A percentile compares a stretch with the other conserved stretches of the same genome.
These are phyloP conservation scores for Leptinotarsa defecta DNA, from an alignment of 1,140 invertebrate genomes.

Conservation along the genomic window DNA sequence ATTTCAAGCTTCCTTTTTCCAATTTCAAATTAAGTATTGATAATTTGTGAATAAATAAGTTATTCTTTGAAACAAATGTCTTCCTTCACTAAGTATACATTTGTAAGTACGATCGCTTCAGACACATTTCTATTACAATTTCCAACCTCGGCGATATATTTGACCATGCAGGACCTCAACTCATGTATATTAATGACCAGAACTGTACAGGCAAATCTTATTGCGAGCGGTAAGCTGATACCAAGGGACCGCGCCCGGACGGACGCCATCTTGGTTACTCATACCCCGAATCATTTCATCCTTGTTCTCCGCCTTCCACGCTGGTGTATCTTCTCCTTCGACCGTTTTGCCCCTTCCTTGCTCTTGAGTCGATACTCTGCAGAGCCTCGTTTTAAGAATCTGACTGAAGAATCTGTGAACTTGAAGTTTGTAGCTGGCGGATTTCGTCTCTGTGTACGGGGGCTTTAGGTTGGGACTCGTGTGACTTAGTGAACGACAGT, in stretches of 20 bases:
- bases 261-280: slow-evolving; percentile 51
- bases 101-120: neutral
- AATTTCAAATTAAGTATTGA: too few species aligned
- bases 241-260: slow-evolving; percentile 52
- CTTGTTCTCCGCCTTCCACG: slow-evolving; percentile 35
- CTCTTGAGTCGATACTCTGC: slow-evolving; percentile 55
- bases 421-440: neutral
- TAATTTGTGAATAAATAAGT: too few species aligned
- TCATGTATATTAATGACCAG: slow-evolving; percentile 56
- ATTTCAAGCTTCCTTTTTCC: too few species aligned
- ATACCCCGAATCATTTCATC: slow-evolving; percentile 35
- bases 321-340: slow-evolving; percentile 21
- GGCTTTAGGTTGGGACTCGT: neutral
- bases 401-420: slow-evolving; percentile 46
- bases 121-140: neutral
- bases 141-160: neutral
- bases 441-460: neutral
- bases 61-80: too few species aligned
- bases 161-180: slow-evolving; percentile 30
- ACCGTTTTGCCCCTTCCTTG: slow-evolving; percentile 42
- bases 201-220: slow-evolving; percentile 55
- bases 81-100: too few species aligned
- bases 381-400: slow-evolving; percentile 50
- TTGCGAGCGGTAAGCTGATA: slow-evolving; percentile 55
- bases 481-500: neutral